Base-by-base conservation (phyloP, 2,888 invertebrate species). In the Latrodectus elegans region DNA sequence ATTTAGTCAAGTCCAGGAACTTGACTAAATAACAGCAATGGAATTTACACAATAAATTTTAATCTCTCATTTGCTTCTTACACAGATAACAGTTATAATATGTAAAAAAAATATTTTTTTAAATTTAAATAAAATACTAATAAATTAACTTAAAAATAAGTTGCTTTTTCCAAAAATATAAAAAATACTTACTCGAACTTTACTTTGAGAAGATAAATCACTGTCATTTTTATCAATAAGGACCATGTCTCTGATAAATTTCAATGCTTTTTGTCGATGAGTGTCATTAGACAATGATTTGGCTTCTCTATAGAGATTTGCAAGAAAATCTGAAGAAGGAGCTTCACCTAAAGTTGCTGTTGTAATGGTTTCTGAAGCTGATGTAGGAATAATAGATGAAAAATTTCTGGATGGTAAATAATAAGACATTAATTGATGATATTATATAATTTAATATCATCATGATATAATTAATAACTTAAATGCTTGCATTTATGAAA, bases 251-350 rank as follows among this genome's bases (percentile, higher is more conserved):
- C 72, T 55, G 17, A 86, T 78, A 52, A 78, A 49, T 8, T 78
- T 75, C 22, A 86, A 64, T 53, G 86, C 86, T 52, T 71, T 75
- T 53, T 81, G 86, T 4, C 72, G 72, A 9, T 72, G 70, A 10
- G 49, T 17, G 68, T 81, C 80, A 65, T 80, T 81, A 51, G 71
- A 75, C n/a, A 86, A 64, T 49, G 77, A 49, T 71, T 81, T 65
- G 10, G 73, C 71, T 81, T 86, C 86, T 15, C 15, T 64, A 15
- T 79, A 86, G 8, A 86, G 64, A 52, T 73, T 76, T 38, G 70
- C 38, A 22, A 86, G 67, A 64, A 81, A 86, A 55, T 81, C 86
- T n/a, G n/a, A n/a, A 14, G 74, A 68, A 15, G 77, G 70, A 49
- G 15, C 38, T 26, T 12, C 14, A 17, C 38, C 38, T 38, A 38